Base-by-base conservation (phyloP, 2,888 invertebrate genomes). In the Coleophora flavipennella region DNA sequence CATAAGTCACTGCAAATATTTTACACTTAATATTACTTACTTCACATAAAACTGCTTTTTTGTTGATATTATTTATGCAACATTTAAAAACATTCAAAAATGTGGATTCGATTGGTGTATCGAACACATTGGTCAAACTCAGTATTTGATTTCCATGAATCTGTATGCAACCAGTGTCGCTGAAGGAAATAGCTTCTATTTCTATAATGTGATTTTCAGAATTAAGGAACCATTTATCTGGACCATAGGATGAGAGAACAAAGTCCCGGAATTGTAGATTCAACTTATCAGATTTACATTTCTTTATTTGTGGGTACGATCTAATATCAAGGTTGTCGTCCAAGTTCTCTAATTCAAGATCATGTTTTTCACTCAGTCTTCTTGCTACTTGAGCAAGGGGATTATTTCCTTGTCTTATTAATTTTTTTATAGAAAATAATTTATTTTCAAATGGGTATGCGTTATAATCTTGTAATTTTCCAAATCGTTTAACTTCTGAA, bases 391-490 rank as follows among this genome's bases (percentile, higher is more conserved):
- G 48, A 6, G 26, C 27, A 31, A 50, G 36, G 12, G 50, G 44
- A 2, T 43, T 48, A 7, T 48, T 43, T 10, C 48, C 48, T 7
- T 39, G 20, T 38, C 50, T 41, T 4, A 42, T 12, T 38, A 49
- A 37, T 27, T 28, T 35, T 40, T 49, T 49, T 9, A 49, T 44
- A n/a, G 20, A 28, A 26, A 39, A 42, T 2, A 48, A 32, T 33
- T 45, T 37, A 37, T 48, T 48, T 33, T 48, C 48, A 36, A 48
- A 48, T 8, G 48, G 48, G 13, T 47, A 47, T 8, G 42, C 43
- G 26, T 36, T 40, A n/a, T 41, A 47, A 28, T 8, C 36, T 31
- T 43, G 39, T 8, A 47, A 25, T 31, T 31, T 32, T 3, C 45
- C 47, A 36, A 42, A 47, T 38, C 3, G 35, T 34, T 13, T 13